Evolutionary conservation across 2,113 vertebrate species (phyloP), one percentile per base, ranked within the genome.

Genomic region (Charina bottae): DNA sequence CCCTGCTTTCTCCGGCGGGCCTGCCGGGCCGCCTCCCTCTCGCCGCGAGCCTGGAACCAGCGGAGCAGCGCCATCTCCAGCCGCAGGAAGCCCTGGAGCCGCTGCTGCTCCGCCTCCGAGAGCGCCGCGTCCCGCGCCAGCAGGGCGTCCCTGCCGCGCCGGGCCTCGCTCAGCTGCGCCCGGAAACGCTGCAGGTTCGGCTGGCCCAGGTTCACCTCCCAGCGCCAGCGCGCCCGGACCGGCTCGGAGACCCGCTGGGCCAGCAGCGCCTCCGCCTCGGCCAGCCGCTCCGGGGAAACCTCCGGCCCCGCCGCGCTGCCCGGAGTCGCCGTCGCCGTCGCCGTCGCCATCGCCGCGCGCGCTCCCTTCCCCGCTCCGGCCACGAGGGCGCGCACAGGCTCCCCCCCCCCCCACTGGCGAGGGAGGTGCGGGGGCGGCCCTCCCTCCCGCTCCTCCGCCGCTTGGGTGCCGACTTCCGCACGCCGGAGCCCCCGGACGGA

Each of bases 311-410:
- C n/a, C 0, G 11, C 12, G 28, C 13, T 0, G 3, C 15, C 55
- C 55, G 55, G 55, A 56, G 15, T 0, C 68, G 64, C 60, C 60
- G 21, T 24, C 8, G 59, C 8, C 24, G n/a, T n/a, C n/a, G 21
- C 19, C 21, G 2, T 42, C 42, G 26, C 60, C n/a, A n/a, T n/a
- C 26, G n/a, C 4, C n/a, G 28, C n/a, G 68, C n/a, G 13, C 5
- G 0, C 2, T 13, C 13, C 6, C n/a, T 1, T 28, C 6, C 2
- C 60, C 24, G 2, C n/a, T 2, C 13, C 13, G n/a, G 13, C 6
- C n/a, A 0, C 68, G 13, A 6, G 68, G 17, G 5, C 1, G 28
- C 64, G 42, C n/a, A n/a, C n/a, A n/a, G n/a, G n/a, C n/a, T n/a
- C n/a, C n/a, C n/a, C n/a, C n/a, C n/a, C n/a, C n/a, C n/a, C n/a